Percentiles rank a stretch among this genome's conserved stretches.
Conservation (phyloP, 2,888 invertebrate genomes). For the Pharmacophagus antenor region DNA sequence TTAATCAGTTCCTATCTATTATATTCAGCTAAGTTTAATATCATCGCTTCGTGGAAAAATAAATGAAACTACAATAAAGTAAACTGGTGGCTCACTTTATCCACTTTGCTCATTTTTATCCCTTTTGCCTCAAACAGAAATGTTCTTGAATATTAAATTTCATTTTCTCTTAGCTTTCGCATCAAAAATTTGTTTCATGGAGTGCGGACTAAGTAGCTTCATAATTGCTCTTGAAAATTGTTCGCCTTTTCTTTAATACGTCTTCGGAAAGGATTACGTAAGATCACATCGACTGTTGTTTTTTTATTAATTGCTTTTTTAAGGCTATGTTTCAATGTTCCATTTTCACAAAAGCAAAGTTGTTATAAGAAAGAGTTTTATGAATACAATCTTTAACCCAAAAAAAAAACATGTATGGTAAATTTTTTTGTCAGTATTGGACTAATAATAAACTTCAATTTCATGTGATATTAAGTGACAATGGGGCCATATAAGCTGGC, state of each 20-base stretch:
- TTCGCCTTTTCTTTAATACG: slow-evolving; percentile 34
- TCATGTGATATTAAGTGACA: too few relatives aligned
- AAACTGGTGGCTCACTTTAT: slow-evolving; percentile 19
- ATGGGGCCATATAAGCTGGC: too few relatives aligned
- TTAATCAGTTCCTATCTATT: neutral
- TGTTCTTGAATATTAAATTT: slow-evolving; percentile 31
- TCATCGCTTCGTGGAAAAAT: neutral
- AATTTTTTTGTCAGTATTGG: slow-evolving; percentile 14
- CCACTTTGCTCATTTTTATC: slow-evolving; percentile 26
- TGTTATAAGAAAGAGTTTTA: too few relatives aligned
- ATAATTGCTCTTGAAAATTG: slow-evolving; percentile 35
- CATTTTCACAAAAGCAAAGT: too few relatives aligned
- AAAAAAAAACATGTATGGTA: too few relatives aligned
- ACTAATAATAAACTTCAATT: slow-evolving; percentile 6
- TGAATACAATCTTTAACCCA: too few relatives aligned
- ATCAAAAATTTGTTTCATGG: slow-evolving; percentile 33
- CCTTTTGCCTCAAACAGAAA: slow-evolving; percentile 26
- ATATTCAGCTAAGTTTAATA: neutral
- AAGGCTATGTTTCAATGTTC: neutral
- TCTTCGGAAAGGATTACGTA: slow-evolving; percentile 30
- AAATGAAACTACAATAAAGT: slow-evolving; percentile 16
- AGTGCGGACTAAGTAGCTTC: slow-evolving; percentile 32
- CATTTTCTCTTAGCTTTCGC: slow-evolving; percentile 30
- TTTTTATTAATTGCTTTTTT: neutral
- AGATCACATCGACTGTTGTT: slow-evolving; percentile 11